A percentile compares a stretch with the other conserved stretches of the same genome.
These are phyloP conservation scores for Elachura formosa DNA, from an alignment of 2,113 vertebrate species.

Conservation along the genomic window DNA sequence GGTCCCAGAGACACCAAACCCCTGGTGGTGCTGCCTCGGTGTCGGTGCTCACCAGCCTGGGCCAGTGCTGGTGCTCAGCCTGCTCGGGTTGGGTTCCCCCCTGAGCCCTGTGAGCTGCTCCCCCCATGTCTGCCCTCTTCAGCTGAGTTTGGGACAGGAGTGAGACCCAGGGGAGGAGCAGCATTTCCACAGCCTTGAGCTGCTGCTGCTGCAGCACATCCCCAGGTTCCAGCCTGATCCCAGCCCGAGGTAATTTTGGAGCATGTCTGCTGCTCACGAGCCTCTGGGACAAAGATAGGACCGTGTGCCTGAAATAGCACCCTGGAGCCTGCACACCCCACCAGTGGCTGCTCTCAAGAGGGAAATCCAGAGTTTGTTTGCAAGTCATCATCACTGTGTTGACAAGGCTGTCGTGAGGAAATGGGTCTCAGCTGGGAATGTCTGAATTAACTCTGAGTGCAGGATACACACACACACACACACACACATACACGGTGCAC, in stretches of 20 bases:
- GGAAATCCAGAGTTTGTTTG: conserved; percentile 36
- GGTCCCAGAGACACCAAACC: background rate
- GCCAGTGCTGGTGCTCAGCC: rapidly evolving
- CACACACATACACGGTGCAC: background rate
- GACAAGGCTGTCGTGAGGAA: conserved; percentile 14
- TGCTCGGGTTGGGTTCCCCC: background rate
- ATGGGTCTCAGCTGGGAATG: background rate
- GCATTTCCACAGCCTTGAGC: rapidly evolving
- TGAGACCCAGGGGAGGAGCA: background rate
- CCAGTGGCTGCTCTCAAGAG: background rate
- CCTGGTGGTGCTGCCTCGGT: rapidly evolving
- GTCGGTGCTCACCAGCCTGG: rapidly evolving
- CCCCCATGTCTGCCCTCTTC: rapidly evolving
- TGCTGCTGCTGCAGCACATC: background rate
- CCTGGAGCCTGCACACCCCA: background rate
- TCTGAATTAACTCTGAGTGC: background rate
- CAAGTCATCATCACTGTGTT: background rate
- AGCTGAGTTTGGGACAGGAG: background rate
- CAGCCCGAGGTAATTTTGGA: background rate
- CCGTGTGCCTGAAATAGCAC: background rate
- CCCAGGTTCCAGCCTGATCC: background rate
- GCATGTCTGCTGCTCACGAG: background rate
- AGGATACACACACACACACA: background rate
- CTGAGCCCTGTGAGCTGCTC: background rate
- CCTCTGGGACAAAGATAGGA: conserved; percentile 10